These are phyloP conservation scores for Danionella dracula DNA, from an alignment of 2,797 vertebrate genomes.

Conservation along the genomic window DNA sequence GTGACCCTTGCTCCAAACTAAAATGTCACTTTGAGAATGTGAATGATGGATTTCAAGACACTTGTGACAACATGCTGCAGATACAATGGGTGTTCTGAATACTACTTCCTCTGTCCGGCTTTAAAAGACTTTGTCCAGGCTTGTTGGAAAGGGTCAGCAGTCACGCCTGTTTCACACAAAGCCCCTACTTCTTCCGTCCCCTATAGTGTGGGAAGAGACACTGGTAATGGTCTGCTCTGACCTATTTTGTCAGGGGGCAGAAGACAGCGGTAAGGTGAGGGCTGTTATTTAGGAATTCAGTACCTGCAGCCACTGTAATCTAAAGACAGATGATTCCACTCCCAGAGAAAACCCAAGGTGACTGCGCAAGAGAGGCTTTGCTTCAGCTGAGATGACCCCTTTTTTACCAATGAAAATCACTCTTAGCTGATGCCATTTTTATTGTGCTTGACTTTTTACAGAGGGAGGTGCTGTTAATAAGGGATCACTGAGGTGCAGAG, in stretches of 20 bases:
- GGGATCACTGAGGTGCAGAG: conserved; percentile 6
- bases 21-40: neutral
- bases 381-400: neutral
- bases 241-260: conserved; percentile 41
- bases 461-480: conserved; percentile 19
- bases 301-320: conserved; percentile 31
- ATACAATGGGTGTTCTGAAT: neutral
- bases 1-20: no score
- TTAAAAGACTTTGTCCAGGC: conserved; percentile 21
- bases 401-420: conserved; percentile 20
- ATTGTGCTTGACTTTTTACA: neutral
- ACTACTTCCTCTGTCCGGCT: conserved; percentile 12
- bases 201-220: conserved; percentile 17
- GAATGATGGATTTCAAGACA: neutral
- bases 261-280: conserved; percentile 10
- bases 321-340: conserved; percentile 7
- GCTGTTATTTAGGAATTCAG: conserved; percentile 35
- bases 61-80: neutral
- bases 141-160: conserved; percentile 33
- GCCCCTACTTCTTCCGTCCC: neutral
- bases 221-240: conserved; percentile 47
- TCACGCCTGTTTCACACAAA: conserved; percentile 29
- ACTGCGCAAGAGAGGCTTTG: neutral
- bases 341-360: conserved; percentile 12
- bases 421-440: conserved; percentile 22